Percentiles rank a stretch among this genome's conserved stretches.
phyloP scores from a whole-genome alignment of 2,797 vertebrate species.

The Characodon lateralis region DNA sequence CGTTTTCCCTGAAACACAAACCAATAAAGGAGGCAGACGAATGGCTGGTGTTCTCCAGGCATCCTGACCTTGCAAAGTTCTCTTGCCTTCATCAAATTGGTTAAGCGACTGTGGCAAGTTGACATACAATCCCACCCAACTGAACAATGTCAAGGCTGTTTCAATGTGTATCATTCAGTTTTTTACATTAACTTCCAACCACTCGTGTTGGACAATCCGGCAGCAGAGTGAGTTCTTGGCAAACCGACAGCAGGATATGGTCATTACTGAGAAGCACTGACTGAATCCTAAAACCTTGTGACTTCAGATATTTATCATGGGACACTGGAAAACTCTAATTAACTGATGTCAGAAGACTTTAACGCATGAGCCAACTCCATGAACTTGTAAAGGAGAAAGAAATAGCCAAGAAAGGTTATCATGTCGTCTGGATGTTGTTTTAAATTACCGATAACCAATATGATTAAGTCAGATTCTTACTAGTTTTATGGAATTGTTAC shows the following conservation, averaged over 20 bases:
- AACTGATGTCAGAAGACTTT: conserved; percentile 55
- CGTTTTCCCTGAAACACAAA: conserved; percentile 20
- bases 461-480: conserved; percentile 6
- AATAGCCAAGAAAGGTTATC: conserved; percentile 20
- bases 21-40: conserved; percentile 50
- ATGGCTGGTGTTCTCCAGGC: conserved; percentile 42
- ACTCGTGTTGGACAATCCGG: conserved; percentile 28
- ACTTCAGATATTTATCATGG: conserved; percentile 57
- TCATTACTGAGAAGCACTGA: conserved; percentile 25
- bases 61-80: conserved; percentile 58
- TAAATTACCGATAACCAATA: conserved; percentile 17
- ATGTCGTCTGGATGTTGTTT: conserved; percentile 26
- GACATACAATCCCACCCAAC: conserved; percentile 14
- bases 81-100: conserved; percentile 44
- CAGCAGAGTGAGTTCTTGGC: conserved; percentile 14
- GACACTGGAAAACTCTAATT: conserved; percentile 50
- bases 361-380: conserved; percentile 18
- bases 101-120: conserved; percentile 32
- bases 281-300: conserved; percentile 29
- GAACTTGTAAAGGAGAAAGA: conserved; percentile 13
- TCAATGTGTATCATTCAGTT: not conserved
- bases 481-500: not conserved
- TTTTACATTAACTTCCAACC: conserved; percentile 13
- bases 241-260: conserved; percentile 20
- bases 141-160: conserved; percentile 16